phyloP scores from a whole-genome alignment of 1,140 invertebrate genomes.

The Sipha flava region DNA sequence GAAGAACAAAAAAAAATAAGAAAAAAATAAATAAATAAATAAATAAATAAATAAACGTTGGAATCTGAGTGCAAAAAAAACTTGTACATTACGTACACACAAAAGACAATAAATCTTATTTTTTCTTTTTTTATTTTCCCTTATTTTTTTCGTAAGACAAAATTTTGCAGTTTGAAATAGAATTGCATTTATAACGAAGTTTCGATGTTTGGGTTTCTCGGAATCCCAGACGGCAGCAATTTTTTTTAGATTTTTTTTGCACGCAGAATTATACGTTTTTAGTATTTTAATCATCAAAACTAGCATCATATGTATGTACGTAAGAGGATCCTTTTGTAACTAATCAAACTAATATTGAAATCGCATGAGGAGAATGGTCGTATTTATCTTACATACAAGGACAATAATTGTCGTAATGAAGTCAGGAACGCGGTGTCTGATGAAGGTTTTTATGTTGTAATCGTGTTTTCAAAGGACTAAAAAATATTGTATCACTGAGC shows the following conservation, averaged over 20 bases:
- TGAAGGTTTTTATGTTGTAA: background rate
- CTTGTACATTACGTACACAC: slow-evolving; percentile 28
- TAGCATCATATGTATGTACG: background rate
- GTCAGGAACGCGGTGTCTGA: background rate
- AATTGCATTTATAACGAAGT: slow-evolving; percentile 24
- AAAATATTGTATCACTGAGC: too few species aligned
- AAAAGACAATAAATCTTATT: slow-evolving; percentile 31
- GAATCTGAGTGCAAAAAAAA: slow-evolving; percentile 22
- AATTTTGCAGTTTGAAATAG: slow-evolving; percentile 23
- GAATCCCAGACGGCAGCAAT: slow-evolving; percentile 2
- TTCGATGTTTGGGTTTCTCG: slow-evolving; percentile 11
- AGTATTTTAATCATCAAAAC: slow-evolving; percentile 8
- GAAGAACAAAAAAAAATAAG: slow-evolving; percentile 20
- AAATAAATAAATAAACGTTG: slow-evolving; percentile 28
- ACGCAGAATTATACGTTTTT: background rate
- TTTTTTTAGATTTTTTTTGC: background rate
- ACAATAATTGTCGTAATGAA: background rate
- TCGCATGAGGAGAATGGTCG: background rate
- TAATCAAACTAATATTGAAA: background rate
- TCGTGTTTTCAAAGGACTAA: background rate
- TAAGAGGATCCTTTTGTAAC: background rate
- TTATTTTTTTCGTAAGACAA: slow-evolving; percentile 3
- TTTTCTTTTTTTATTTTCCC: background rate
- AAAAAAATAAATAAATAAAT: slow-evolving; percentile 13
- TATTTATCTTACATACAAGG: background rate